Percentiles rank a stretch among this genome's conserved stretches.
These are phyloP conservation scores for Perithous albicinctus DNA, from an alignment of 2,888 invertebrate species.

Conservation along the genomic window DNA sequence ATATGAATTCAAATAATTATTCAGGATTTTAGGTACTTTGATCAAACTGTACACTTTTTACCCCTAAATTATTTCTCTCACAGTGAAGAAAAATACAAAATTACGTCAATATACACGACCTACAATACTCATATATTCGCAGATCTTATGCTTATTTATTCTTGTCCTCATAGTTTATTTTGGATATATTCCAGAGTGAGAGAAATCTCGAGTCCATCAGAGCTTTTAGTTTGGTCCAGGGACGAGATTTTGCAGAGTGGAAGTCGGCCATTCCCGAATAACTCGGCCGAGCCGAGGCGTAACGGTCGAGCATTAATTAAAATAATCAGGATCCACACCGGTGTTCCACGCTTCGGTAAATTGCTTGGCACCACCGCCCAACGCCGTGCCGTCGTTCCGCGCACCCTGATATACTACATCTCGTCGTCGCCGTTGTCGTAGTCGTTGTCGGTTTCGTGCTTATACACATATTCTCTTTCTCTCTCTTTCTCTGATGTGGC, in stretches of 20 bases:
- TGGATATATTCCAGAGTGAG: conserved; percentile 62
- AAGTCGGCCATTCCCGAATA: conserved; percentile 74
- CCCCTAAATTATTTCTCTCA: neutral
- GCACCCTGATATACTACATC: conserved; percentile 45
- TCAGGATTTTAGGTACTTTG: too few relatives aligned
- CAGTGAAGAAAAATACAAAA: neutral
- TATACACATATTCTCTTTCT: conserved; percentile 20
- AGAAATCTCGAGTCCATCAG: conserved; percentile 42
- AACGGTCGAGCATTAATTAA: conserved; percentile 79
- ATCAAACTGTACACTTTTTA: neutral
- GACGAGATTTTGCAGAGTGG: conserved; percentile 45
- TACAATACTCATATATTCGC: conserved; percentile 27
- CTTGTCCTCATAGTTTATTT: conserved; percentile 59
- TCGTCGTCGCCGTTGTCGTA: conserved; percentile 40
- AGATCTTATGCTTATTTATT: conserved; percentile 46
- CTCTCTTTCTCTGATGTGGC: conserved; percentile 3
- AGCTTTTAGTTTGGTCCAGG: conserved; percentile 23
- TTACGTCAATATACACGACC: neutral
- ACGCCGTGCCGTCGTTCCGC: conserved; percentile 48
- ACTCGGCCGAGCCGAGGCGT: conserved; percentile 76
- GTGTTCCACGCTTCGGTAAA: conserved; percentile 79
- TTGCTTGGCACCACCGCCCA: conserved; percentile 77
- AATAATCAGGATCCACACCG: conserved; percentile 79
- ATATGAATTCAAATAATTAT: too few relatives aligned
- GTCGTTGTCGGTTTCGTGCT: conserved; percentile 24